Percentiles rank a stretch among this genome's conserved stretches.
phyloP scores from a whole-genome alignment of 2,797 vertebrate species.

The Notolepis coatsorum region DNA sequence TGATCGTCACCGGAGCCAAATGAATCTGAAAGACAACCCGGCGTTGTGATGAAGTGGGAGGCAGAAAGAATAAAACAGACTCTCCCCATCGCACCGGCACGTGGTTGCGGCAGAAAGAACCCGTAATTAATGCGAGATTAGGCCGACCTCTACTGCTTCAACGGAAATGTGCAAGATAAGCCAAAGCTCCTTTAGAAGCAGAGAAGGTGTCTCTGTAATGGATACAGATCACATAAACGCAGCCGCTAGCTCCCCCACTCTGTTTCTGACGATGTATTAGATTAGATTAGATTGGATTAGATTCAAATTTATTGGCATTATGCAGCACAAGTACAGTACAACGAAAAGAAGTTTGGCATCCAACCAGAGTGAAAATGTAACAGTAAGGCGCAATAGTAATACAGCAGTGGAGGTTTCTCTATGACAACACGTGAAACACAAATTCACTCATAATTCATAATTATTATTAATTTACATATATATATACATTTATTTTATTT shows the following conservation, averaged over 20 bases:
- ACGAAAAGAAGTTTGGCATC: too few species aligned
- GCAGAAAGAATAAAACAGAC: background rate
- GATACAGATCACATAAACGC: slow-evolving; percentile 5
- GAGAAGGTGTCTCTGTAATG: background rate
- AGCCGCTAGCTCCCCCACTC: background rate
- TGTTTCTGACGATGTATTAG: background rate
- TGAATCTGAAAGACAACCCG: slow-evolving; percentile 66
- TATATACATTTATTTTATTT: too few species aligned
- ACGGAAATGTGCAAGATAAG: background rate
- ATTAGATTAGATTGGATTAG: too few species aligned
- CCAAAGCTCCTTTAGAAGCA: background rate
- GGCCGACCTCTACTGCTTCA: background rate
- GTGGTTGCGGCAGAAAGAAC: background rate
- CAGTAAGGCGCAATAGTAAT: too few species aligned
- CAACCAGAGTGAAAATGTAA: too few species aligned
- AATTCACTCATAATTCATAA: too few species aligned
- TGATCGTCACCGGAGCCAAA: slow-evolving; percentile 34
- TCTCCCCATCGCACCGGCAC: background rate
- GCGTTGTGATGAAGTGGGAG: background rate
- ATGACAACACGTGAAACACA: too few species aligned
- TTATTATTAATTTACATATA: too few species aligned
- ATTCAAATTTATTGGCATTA: too few species aligned
- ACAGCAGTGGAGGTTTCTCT: too few species aligned
- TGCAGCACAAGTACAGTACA: too few species aligned
- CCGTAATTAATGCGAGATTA: slow-evolving; percentile 3